Evolutionary conservation across 53 echinoderm and acorn worm genomes (phyloP).

Genomic region (Paracentrotus lividus): DNA sequence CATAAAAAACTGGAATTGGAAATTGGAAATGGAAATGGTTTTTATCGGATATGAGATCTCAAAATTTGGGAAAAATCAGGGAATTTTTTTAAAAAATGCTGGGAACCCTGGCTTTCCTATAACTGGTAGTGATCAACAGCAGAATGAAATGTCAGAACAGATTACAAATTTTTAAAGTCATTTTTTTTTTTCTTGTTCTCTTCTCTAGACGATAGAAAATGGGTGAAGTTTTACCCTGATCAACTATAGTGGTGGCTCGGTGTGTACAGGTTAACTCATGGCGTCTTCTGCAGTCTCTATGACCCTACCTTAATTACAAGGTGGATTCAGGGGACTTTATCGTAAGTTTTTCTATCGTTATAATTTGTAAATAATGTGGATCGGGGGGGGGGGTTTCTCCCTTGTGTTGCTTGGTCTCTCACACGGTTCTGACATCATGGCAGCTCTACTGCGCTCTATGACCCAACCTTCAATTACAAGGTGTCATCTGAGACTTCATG

Average conservation of each 20-base stretch:
- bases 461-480: slow-evolving; percentile 98
- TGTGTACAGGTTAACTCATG: slow-evolving; percentile 90
- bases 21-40: too few relatives aligned
- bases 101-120: too few relatives aligned
- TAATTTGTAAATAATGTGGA: too few relatives aligned
- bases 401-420: too few relatives aligned
- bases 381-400: too few relatives aligned
- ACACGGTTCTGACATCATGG: slow-evolving; percentile 89
- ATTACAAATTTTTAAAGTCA: too few relatives aligned
- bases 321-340: slow-evolving; percentile 96
- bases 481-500: slow-evolving; percentile 97
- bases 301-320: slow-evolving; percentile 98
- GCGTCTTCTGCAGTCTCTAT: slow-evolving; percentile 88
- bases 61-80: too few relatives aligned
- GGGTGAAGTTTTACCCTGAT: slow-evolving; percentile 95
- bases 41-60: too few relatives aligned
- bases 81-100: too few relatives aligned
- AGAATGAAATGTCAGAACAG: too few relatives aligned
- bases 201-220: slow-evolving; percentile 89
- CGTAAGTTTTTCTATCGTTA: slow-evolving; percentile 71
- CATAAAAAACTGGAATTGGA: too few relatives aligned
- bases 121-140: too few relatives aligned
- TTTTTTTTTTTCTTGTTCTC: background rate
- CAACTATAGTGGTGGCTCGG: slow-evolving; percentile 88
- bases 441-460: slow-evolving; percentile 89